These are phyloP conservation scores for Ecliptopera silaceata DNA, from an alignment of 2,888 invertebrate genomes.

Conservation along the genomic window DNA sequence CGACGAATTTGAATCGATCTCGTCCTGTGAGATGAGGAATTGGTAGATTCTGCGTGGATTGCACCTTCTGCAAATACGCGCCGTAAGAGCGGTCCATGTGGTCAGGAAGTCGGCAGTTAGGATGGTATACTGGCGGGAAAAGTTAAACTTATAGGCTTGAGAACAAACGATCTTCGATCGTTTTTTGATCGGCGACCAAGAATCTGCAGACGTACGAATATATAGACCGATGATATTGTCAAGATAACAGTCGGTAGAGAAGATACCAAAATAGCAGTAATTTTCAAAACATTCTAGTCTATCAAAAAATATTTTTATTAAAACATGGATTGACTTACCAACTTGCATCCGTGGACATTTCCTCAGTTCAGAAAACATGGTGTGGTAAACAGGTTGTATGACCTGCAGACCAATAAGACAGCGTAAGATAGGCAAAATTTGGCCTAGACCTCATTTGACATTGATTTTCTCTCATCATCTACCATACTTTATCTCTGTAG, in stretches of 20 bases:
- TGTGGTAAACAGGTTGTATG: conserved; percentile 80
- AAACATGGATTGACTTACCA: conserved; percentile 50
- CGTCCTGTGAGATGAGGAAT: conserved; percentile 51
- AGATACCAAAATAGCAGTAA: too few relatives aligned
- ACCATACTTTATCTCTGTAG: too few relatives aligned
- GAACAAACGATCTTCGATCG: too few relatives aligned
- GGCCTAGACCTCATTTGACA: too few relatives aligned
- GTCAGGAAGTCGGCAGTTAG: conserved; percentile 66
- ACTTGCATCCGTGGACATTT: conserved; percentile 73
- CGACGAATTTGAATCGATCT: conserved; percentile 49
- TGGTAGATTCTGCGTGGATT: conserved; percentile 28
- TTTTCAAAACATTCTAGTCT: too few relatives aligned
- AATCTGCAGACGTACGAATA: too few relatives aligned
- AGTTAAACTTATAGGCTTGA: neutral
- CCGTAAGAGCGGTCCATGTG: conserved; percentile 65
- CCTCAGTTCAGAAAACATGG: conserved; percentile 84
- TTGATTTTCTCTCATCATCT: too few relatives aligned
- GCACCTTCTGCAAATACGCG: conserved; percentile 51
- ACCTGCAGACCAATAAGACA: conserved; percentile 55
- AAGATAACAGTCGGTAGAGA: too few relatives aligned
- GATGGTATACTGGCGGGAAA: conserved; percentile 57
- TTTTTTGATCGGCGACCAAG: too few relatives aligned
- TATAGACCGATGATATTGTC: too few relatives aligned
- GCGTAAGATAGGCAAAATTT: neutral
- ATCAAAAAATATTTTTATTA: too few relatives aligned